Conservation (phyloP, 1,140 invertebrate genomes). For the Drosophila ercepeae region DNA sequence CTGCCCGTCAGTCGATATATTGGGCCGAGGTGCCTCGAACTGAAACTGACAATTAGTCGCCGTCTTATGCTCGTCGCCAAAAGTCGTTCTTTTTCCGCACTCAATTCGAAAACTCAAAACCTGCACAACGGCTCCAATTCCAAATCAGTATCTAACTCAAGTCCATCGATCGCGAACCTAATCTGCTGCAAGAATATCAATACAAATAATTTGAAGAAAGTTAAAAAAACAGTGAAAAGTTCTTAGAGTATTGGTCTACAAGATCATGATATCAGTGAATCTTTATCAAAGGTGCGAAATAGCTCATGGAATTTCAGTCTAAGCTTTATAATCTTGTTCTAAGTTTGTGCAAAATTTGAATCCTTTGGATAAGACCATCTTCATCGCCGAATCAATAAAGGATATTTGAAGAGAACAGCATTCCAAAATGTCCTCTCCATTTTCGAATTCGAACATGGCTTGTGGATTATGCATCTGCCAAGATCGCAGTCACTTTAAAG, state of each 20-base stretch:
- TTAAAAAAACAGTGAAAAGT: not conserved
- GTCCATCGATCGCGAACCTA: constrained; percentile 22
- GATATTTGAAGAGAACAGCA: no score
- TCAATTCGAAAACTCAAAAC: constrained; percentile 44
- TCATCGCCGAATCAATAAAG: not conserved
- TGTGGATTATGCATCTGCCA: not conserved
- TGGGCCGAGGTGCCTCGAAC: constrained; percentile 65
- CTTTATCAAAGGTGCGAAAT: constrained; percentile 48
- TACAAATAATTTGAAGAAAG: not conserved
- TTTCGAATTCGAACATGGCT: not conserved
- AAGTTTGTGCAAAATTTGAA: not conserved
- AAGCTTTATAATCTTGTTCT: not conserved
- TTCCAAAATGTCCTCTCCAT: not conserved
- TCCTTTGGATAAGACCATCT: not conserved
- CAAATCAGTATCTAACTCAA: constrained; percentile 1
- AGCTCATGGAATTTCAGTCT: not conserved
- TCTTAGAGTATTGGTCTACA: constrained; percentile 10
- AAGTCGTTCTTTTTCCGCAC: constrained; percentile 67
- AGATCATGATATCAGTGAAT: constrained; percentile 38
- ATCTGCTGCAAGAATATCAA: not conserved
- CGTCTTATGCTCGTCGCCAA: constrained; percentile 82
- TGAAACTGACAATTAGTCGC: constrained; percentile 81
- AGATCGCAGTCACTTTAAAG: not conserved
- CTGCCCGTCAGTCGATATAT: constrained; percentile 66
- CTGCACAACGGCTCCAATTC: constrained; percentile 36